Conservation (phyloP, 2,797 vertebrate species). For the Otolemur crassicaudatus region DNA sequence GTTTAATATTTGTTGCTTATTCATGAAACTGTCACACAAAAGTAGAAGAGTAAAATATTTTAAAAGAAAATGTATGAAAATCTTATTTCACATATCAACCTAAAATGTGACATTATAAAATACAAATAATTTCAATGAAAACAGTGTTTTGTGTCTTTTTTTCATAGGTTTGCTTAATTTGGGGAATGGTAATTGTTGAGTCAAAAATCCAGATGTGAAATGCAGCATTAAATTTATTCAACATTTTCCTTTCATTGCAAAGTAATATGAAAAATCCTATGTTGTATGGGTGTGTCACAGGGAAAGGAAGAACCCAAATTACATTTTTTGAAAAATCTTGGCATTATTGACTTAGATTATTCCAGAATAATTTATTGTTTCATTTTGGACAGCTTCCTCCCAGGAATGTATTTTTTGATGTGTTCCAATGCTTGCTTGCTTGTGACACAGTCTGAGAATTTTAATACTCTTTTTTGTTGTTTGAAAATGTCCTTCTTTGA, state of each 20-base stretch:
- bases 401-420: neutral
- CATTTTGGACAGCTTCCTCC: neutral
- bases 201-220: conserved; percentile 48
- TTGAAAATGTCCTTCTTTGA: conserved; percentile 47
- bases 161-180: neutral
- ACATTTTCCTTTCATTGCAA: neutral
- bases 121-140: neutral
- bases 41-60: neutral
- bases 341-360: neutral
- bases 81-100: neutral
- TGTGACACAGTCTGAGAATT: neutral
- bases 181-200: neutral
- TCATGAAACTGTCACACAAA: neutral
- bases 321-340: neutral
- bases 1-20: neutral
- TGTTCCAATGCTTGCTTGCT: conserved; percentile 37
- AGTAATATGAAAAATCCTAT: neutral
- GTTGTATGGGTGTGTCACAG: neutral
- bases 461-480: conserved; percentile 18
- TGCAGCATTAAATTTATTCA: neutral
- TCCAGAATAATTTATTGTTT: conserved; percentile 1
- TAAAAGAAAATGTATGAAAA: conserved; percentile 21
- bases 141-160: neutral
- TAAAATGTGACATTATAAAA: conserved; percentile 17
- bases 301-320: neutral